A percentile compares a stretch with the other conserved stretches of the same genome.
phyloP scores from a whole-genome alignment of 2,888 invertebrate genomes.

The Acanthopleura granulata region DNA sequence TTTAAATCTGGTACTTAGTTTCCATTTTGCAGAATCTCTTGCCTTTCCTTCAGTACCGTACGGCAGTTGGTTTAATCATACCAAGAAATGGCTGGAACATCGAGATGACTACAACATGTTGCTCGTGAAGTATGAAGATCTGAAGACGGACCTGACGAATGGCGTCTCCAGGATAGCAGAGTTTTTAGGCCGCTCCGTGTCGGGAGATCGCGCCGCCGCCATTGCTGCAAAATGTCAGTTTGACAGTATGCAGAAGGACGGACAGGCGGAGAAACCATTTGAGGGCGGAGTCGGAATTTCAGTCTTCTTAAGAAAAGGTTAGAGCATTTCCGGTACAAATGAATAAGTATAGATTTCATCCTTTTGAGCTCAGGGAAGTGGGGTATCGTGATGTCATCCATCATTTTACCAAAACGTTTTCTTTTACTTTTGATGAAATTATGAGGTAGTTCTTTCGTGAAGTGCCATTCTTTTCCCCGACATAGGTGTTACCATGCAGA shows the following conservation, averaged over 20 bases:
- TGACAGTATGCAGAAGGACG: background rate
- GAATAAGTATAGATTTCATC: no score
- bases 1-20: no score
- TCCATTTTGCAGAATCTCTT: no score
- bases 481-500: no score
- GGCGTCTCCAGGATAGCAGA: background rate
- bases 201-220: background rate
- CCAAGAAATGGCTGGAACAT: slow-evolving; percentile 9
- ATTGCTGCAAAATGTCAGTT: background rate
- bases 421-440: no score
- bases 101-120: background rate
- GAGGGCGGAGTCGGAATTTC: background rate
- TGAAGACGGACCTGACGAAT: background rate
- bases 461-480: no score
- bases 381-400: no score
- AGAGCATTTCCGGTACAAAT: background rate
- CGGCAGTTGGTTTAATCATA: background rate
- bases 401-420: no score
- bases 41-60: background rate
- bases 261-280: background rate
- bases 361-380: no score
- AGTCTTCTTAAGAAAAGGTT: background rate
- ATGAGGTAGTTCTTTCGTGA: no score
- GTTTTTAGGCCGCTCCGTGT: background rate
- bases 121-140: background rate